phyloP scores from a whole-genome alignment of 2,888 invertebrate species.

The Mimas tiliae region DNA sequence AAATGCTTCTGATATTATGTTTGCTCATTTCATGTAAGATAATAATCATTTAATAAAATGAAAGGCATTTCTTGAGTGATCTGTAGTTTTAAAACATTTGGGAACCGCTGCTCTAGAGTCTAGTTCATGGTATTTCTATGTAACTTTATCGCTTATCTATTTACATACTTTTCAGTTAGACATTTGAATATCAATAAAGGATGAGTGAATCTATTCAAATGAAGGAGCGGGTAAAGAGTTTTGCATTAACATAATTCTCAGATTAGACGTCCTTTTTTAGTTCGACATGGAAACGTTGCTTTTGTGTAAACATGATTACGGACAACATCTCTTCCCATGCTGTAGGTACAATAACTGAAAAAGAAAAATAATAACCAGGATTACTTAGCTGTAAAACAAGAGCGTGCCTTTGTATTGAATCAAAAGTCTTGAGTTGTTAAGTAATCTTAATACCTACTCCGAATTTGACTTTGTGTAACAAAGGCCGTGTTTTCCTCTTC shows the following conservation, averaged over 20 bases:
- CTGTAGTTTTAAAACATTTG: too few relatives aligned
- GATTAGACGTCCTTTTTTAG: slow-evolving; percentile 43
- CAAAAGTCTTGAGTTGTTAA: slow-evolving; percentile 11
- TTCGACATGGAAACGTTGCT: slow-evolving; percentile 24
- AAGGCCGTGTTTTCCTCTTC: not conserved
- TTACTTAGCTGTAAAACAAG: slow-evolving; percentile 5
- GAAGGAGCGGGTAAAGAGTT: slow-evolving; percentile 51
- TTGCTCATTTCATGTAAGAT: too few relatives aligned
- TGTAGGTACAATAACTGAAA: not conserved
- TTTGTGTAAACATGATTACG: not conserved
- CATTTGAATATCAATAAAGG: slow-evolving; percentile 53
- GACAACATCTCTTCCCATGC: not conserved
- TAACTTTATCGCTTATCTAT: slow-evolving; percentile 39
- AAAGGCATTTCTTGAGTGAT: too few relatives aligned
- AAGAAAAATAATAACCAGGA: not conserved
- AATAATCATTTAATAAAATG: too few relatives aligned
- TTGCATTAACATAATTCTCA: slow-evolving; percentile 61
- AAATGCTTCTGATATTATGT: too few relatives aligned
- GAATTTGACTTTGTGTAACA: slow-evolving; percentile 11
- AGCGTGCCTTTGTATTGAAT: slow-evolving; percentile 8
- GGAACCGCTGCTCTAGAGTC: too few relatives aligned
- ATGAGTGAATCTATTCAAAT: slow-evolving; percentile 38
- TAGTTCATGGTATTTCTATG: slow-evolving; percentile 29
- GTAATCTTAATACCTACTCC: slow-evolving; percentile 9
- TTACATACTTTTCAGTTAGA: slow-evolving; percentile 55